Percentiles rank a stretch among this genome's conserved stretches.
These are phyloP conservation scores for Drosophila diplacantha DNA, from an alignment of 2,888 invertebrate genomes.

Conservation along the genomic window DNA sequence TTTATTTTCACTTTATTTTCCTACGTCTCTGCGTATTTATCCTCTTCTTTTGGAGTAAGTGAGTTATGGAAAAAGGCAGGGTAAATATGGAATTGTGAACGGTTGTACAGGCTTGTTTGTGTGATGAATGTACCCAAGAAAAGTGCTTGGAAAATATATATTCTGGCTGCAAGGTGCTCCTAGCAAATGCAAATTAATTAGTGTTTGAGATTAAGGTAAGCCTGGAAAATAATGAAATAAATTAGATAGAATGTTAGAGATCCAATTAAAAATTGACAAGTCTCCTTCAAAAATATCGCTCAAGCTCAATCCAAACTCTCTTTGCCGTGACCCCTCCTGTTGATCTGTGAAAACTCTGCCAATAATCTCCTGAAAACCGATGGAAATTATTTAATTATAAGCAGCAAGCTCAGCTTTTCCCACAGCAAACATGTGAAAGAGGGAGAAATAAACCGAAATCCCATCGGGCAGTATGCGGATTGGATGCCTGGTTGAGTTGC, in stretches of 20 bases:
- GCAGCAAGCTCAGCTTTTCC: background rate
- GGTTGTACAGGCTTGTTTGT: background rate
- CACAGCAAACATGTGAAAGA: background rate
- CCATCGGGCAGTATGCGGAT: conserved; percentile 13
- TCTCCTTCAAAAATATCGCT: background rate
- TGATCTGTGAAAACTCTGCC: background rate
- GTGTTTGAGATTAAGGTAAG: background rate
- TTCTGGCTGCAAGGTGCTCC: conserved; percentile 7
- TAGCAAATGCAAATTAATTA: conserved; percentile 3
- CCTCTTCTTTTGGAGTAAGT: background rate
- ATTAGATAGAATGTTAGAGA: no score
- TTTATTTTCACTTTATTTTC: background rate
- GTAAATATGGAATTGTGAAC: conserved; percentile 22
- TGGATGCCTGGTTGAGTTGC: conserved; percentile 4
- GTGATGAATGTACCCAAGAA: conserved; percentile 2
- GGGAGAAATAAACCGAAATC: conserved; percentile 3
- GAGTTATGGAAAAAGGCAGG: conserved; percentile 1
- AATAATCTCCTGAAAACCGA: background rate
- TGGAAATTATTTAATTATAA: conserved; percentile 1
- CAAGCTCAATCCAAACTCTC: no score
- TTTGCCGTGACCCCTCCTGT: background rate
- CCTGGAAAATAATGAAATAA: no score
- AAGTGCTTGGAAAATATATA: background rate
- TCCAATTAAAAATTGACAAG: no score
- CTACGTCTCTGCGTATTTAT: no score